Percentiles rank a stretch among this genome's conserved stretches.
Evolutionary conservation across 2,888 invertebrate species (phyloP).

Genomic region (Heliconius ethilla): DNA sequence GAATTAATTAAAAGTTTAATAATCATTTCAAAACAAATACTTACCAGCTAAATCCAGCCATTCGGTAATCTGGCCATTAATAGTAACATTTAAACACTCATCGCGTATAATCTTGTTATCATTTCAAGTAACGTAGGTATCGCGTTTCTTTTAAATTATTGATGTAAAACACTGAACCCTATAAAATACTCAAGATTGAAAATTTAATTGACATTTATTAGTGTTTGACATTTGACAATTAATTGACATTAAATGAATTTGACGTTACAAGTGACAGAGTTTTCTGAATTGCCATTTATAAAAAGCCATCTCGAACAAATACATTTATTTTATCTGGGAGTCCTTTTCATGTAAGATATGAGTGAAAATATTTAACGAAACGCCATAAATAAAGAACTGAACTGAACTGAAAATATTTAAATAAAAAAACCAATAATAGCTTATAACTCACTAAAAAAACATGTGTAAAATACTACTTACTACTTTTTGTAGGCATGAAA

Average conservation of each 20-base stretch:
- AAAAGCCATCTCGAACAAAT: neutral
- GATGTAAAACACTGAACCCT: slow-evolving; percentile 46
- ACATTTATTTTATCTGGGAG: neutral
- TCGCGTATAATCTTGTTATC: slow-evolving; percentile 53
- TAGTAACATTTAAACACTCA: slow-evolving; percentile 60
- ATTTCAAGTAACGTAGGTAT: slow-evolving; percentile 52
- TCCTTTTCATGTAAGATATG: neutral
- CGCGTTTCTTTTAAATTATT: slow-evolving; percentile 43
- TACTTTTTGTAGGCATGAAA: too few species aligned
- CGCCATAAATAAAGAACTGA: too few species aligned
- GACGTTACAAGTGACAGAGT: slow-evolving; percentile 17
- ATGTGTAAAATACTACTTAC: too few species aligned
- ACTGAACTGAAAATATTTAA: too few species aligned
- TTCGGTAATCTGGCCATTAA: slow-evolving; percentile 81
- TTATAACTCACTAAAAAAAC: too few species aligned
- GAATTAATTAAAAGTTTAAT: slow-evolving; percentile 57
- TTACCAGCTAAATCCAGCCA: slow-evolving; percentile 83
- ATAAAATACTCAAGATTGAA: slow-evolving; percentile 37
- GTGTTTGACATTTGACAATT: slow-evolving; percentile 26
- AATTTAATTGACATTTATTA: slow-evolving; percentile 39
- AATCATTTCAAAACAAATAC: slow-evolving; percentile 49
- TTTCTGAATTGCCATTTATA: slow-evolving; percentile 1
- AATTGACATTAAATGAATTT: slow-evolving; percentile 22
- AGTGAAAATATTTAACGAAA: neutral
- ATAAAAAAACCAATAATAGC: too few species aligned